Conservation (phyloP, 2,797 vertebrate genomes). For the Pseudocheirus occidentalis region DNA sequence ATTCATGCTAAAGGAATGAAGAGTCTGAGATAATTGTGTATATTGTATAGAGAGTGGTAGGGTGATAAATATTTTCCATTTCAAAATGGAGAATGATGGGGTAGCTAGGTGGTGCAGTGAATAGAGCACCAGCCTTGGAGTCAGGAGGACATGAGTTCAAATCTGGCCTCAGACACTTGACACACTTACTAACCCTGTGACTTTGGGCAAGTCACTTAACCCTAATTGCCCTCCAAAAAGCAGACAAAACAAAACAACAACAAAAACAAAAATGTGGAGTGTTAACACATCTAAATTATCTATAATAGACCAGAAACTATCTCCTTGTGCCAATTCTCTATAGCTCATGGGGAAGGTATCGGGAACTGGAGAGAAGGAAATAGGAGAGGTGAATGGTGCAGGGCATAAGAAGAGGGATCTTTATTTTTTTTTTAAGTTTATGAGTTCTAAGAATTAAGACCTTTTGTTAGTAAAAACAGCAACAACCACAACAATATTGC, state of each 20-base stretch:
- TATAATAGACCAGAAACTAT: background rate
- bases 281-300: background rate
- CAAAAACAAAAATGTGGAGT: too few species aligned
- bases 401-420: background rate
- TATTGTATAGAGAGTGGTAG: background rate
- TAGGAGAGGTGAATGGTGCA: background rate
- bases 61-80: background rate
- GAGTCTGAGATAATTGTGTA: background rate
- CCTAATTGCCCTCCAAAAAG: too few species aligned
- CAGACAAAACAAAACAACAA: too few species aligned
- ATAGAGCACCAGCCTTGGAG: too few species aligned
- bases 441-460: background rate
- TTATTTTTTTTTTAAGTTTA: background rate
- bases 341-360: background rate
- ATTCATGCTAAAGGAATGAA: background rate
- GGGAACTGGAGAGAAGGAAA: background rate
- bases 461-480: background rate
- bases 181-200: too few species aligned
- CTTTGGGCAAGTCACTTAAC: too few species aligned
- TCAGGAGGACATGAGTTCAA: too few species aligned
- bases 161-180: too few species aligned
- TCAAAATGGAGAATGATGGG: background rate
- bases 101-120: too few species aligned
- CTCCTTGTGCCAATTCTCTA: background rate
- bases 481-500: background rate